Evolutionary conservation across 2,113 vertebrate genomes (phyloP), one percentile per base, ranked within the genome.

Genomic region (Galbula dea): DNA sequence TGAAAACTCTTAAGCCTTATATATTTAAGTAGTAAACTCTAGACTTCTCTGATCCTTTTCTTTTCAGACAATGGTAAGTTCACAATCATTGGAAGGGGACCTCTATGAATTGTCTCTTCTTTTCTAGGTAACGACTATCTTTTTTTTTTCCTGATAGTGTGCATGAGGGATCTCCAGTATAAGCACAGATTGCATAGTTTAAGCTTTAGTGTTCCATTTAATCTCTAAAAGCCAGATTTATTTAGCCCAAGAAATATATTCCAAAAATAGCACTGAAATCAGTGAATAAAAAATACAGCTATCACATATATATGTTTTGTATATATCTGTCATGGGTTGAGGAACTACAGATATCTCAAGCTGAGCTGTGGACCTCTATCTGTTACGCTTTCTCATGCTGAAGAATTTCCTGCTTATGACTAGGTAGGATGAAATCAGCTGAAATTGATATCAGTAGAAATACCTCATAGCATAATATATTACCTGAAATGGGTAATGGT

Each of bases 401-500:
- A 85, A 92, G 69, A 72, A 34, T 92, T 90, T 92, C 58, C 24
- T 76, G 18, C 52, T 76, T 86, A 36, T 62, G 71, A 92, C 66
- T 54, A 66, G 54, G 37, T 65, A 81, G 61, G 77, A 24, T 76
- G 45, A 89, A 95, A 86, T 90, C 80, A 83, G 55, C 52, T 22
- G 73, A 89, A 88, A 82, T 4, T 75, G 77, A 75, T 93, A 73
- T 75, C 68, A 82, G 30, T 63, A 45, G 61, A 57, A 92, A 86
- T 52, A 90, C 45, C 52, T 94, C 57, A 34, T 78, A 65, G 62
- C 55, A 72, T 89, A 88, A 89, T 84, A 78, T 82, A 88, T 82
- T 90, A 88, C 81, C 79, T 86, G 62, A 78, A 41, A 69, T 58
- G 66, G 92, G 34, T 84, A 92, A 95, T 39, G 45, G 37, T 78